Conservation (phyloP, 2,797 vertebrate species). For the Sylvia borin region DNA sequence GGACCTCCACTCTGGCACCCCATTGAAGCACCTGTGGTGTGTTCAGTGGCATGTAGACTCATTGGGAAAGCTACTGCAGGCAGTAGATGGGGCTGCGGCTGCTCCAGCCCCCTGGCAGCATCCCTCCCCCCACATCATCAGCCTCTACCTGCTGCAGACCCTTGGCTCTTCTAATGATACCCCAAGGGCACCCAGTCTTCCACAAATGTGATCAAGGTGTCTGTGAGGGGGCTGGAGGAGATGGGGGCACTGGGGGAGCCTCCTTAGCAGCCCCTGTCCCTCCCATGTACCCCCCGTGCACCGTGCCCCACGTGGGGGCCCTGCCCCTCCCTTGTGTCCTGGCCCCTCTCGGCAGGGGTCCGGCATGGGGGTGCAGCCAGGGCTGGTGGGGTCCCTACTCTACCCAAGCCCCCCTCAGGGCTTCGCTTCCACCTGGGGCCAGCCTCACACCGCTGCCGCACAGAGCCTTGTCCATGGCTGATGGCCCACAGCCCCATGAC, state of each 20-base stretch:
- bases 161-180: not conserved
- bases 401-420: not conserved
- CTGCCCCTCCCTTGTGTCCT: too few species aligned
- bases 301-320: accelerated
- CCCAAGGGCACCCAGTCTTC: not conserved
- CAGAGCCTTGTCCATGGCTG: not conserved
- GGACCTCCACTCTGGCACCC: not conserved
- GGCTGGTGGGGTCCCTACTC: not conserved
- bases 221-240: not conserved
- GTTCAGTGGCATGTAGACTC: not conserved
- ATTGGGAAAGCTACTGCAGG: not conserved
- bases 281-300: not conserved
- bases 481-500: not conserved
- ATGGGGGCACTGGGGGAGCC: not conserved
- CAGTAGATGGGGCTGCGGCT: accelerated
- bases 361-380: not conserved
- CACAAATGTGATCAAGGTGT: not conserved
- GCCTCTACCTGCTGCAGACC: not conserved
- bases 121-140: not conserved
- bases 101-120: not conserved
- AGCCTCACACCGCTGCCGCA: not conserved
- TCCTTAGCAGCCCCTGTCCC: not conserved
- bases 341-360: not conserved
- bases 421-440: not conserved
- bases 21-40: accelerated